Evolutionary conservation across 2,888 invertebrate species (phyloP).

Genomic region (Epiblema foenella): DNA sequence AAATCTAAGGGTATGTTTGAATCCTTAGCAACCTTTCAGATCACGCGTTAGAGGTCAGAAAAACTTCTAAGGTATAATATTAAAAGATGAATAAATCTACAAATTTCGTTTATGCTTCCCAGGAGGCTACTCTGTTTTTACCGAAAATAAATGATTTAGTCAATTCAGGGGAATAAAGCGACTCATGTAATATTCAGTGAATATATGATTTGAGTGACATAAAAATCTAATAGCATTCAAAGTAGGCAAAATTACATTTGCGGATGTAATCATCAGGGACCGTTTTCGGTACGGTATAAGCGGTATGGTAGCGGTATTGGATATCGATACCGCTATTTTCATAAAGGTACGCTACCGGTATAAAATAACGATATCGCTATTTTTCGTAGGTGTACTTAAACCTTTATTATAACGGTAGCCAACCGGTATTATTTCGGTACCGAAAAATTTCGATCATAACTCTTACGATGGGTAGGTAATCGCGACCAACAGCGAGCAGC

Average conservation of each 20-base stretch:
- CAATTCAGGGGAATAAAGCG: conserved; percentile 22
- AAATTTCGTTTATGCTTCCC: conserved; percentile 1
- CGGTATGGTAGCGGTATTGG: too few relatives aligned
- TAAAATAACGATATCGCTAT: too few relatives aligned
- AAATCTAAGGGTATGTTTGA: conserved; percentile 10
- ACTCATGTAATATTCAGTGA: conserved; percentile 35
- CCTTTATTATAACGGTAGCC: too few relatives aligned
- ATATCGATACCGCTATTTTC: too few relatives aligned
- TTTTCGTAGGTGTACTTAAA: too few relatives aligned
- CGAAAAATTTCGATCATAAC: too few relatives aligned
- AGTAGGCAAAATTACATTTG: conserved; percentile 23
- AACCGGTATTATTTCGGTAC: too few relatives aligned
- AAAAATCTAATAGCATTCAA: conserved; percentile 15
- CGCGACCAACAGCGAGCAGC: too few relatives aligned
- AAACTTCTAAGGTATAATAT: conserved; percentile 5
- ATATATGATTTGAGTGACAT: conserved; percentile 13
- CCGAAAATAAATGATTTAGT: conserved; percentile 20
- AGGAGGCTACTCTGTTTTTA: conserved; percentile 17
- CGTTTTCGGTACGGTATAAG: too few relatives aligned
- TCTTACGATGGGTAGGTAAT: too few relatives aligned
- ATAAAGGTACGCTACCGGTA: too few relatives aligned
- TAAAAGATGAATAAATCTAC: conserved; percentile 7
- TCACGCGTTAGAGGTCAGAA: conserved; percentile 1
- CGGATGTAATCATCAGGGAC: conserved; percentile 9
- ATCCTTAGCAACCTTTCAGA: conserved; percentile 5